Conservation (phyloP, 2,888 invertebrate species). For the Macropis europaea region DNA sequence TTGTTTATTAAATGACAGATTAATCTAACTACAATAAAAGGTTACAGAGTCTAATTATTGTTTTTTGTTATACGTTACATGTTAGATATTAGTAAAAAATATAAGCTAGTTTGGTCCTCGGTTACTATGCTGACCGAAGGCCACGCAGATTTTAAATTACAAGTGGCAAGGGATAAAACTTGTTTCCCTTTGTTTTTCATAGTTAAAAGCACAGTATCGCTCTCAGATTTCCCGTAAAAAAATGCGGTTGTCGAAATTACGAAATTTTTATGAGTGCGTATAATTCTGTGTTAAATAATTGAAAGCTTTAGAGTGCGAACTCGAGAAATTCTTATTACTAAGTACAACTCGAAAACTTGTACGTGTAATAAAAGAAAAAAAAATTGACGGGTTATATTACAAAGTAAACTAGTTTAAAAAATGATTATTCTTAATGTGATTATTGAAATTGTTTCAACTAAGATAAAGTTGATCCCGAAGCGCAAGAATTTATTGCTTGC, state of each 20-base stretch:
- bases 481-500: background rate
- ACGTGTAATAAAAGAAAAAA: background rate
- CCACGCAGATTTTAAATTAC: conserved; percentile 67
- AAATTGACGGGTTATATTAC: background rate
- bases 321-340: background rate
- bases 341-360: background rate
- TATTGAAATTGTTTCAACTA: background rate
- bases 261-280: background rate
- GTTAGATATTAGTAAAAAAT: conserved; percentile 67
- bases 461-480: background rate
- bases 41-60: conserved; percentile 51
- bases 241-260: background rate
- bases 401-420: background rate
- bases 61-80: conserved; percentile 47
- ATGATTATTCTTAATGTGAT: background rate
- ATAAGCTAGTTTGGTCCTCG: conserved; percentile 74
- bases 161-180: conserved; percentile 41
- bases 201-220: conserved; percentile 34
- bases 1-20: conserved; percentile 53
- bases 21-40: conserved; percentile 51
- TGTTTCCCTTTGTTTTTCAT: conserved; percentile 10
- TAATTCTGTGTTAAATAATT: background rate
- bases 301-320: background rate
- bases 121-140: conserved; percentile 70
- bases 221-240: background rate